Percentiles rank a stretch among this genome's conserved stretches.
phyloP scores from a whole-genome alignment of 2,797 vertebrate species.

The Myripristis murdjan region DNA sequence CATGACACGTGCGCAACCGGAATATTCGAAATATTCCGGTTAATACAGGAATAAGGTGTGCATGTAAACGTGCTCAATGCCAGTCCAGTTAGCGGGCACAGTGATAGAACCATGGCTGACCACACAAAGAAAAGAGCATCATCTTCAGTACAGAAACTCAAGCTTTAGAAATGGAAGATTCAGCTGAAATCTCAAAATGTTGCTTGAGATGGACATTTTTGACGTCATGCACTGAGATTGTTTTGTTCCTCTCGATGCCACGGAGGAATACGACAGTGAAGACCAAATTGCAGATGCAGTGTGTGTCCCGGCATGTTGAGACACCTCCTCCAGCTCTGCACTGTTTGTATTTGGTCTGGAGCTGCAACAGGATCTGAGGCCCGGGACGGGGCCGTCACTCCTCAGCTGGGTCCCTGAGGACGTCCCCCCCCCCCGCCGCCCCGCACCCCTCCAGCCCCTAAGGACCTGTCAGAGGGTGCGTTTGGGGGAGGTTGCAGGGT shows the following conservation, averaged over 20 bases:
- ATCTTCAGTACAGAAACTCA: no score
- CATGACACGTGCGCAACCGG: no score
- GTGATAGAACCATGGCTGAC: no score
- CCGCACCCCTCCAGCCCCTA: constrained; percentile 14
- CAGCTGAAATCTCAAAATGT: no score
- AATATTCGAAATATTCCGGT: no score
- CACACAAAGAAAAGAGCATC: no score
- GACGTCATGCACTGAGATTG: not conserved
- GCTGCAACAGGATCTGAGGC: constrained; percentile 64
- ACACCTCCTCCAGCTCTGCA: constrained; percentile 59
- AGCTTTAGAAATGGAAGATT: no score
- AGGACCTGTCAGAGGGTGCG: not conserved
- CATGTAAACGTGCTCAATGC: no score
- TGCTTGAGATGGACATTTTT: not conserved
- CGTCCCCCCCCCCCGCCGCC: constrained; percentile 21
- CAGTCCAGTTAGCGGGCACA: no score
- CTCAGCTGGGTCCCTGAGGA: constrained; percentile 39
- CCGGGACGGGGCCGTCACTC: constrained; percentile 56
- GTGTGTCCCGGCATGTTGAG: constrained; percentile 48
- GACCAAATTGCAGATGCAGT: constrained; percentile 28
- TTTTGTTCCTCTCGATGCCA: constrained; percentile 12
- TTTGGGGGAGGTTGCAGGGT: not conserved
- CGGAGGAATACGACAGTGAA: constrained; percentile 24
- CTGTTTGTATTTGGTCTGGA: constrained; percentile 80
- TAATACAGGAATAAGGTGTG: no score